Conservation (phyloP, 2,797 vertebrate genomes). For the Arctocebus calabarensis region DNA sequence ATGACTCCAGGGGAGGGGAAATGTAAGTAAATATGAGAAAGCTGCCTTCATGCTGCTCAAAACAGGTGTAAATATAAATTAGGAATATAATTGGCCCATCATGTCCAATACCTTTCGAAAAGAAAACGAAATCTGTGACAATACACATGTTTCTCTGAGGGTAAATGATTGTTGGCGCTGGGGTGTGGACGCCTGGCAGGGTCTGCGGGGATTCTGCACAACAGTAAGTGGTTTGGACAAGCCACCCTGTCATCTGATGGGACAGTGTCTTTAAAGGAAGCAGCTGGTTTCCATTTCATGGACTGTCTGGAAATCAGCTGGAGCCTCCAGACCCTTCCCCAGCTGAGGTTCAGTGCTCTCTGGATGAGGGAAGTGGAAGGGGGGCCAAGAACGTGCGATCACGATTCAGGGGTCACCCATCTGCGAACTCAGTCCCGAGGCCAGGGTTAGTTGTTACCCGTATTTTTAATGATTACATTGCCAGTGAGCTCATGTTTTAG, state of each 20-base stretch:
- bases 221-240: slow-evolving; percentile 32
- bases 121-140: not conserved
- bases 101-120: not conserved
- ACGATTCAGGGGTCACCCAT: slow-evolving; percentile 84
- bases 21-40: not conserved
- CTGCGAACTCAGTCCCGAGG: slow-evolving; percentile 87
- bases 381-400: slow-evolving; percentile 87
- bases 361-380: slow-evolving; percentile 62
- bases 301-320: slow-evolving; percentile 61
- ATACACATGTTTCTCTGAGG: not conserved
- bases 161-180: not conserved
- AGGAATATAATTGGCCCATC: not conserved
- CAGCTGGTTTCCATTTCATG: slow-evolving; percentile 60
- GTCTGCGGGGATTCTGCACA: slow-evolving; percentile 73
- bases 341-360: slow-evolving; percentile 68
- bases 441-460: slow-evolving; percentile 81
- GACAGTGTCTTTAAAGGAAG: slow-evolving; percentile 71
- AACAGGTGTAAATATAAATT: not conserved
- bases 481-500: slow-evolving; percentile 95
- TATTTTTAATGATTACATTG: slow-evolving; percentile 91
- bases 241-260: not conserved
- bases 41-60: not conserved
- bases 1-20: not conserved
- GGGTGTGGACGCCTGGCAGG: not conserved
- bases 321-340: slow-evolving; percentile 43